Conservation (phyloP, 2,797 vertebrate genomes). For the Scleropages formosus region DNA sequence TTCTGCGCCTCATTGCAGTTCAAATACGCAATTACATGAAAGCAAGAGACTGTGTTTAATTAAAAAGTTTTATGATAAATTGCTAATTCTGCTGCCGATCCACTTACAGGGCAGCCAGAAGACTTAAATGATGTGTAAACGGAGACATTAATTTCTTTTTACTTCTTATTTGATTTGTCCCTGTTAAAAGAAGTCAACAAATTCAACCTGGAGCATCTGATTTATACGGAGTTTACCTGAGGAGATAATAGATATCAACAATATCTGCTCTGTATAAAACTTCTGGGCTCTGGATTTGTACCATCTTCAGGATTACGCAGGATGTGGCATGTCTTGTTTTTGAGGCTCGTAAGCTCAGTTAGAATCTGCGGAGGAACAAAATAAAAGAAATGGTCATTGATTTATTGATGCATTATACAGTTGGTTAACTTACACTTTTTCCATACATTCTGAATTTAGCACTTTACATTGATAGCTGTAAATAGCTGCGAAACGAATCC, state of each 20-base stretch:
- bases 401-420: no score
- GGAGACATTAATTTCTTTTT: neutral
- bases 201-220: neutral
- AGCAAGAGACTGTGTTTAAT: no score
- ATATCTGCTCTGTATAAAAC: neutral
- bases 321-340: neutral
- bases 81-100: conserved; percentile 1
- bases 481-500: no score
- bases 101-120: neutral
- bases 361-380: no score
- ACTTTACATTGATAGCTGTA: no score
- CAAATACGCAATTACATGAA: neutral
- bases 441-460: no score
- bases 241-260: neutral
- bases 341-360: no score
- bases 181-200: conserved; percentile 1
- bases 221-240: neutral
- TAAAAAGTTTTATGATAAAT: neutral
- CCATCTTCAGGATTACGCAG: neutral
- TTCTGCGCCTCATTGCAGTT: neutral
- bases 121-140: conserved; percentile 4
- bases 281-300: neutral
- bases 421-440: no score
- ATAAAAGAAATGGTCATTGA: no score
- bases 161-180: neutral